Evolutionary conservation across 2,797 vertebrate genomes (phyloP), one percentile per base, ranked within the genome.

Genomic region (Stomatorhinus walkeri): DNA sequence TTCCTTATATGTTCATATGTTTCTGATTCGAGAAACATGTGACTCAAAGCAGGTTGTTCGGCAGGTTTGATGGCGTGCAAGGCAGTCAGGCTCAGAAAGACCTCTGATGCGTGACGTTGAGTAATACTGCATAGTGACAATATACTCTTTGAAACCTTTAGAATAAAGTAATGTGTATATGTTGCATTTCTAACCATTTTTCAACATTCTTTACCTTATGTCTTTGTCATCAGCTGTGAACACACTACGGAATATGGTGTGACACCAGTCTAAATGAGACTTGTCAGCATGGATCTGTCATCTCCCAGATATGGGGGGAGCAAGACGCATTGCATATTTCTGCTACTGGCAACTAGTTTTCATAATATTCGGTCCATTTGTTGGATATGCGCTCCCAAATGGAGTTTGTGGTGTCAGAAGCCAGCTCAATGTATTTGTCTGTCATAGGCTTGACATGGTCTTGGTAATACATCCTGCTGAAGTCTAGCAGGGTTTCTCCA

Each of bases 361-460:
- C 61, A 32, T 28, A 68, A 68, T 68, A 68, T 28, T 87, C 22
- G 1, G 84, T 64, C 56, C 93, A 3, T 7, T 89, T 91, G 0
- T 43, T 36, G 88, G 90, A 89, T 87, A 95, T 28, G 72, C 2
- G 91, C 7, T 94, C 92, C 93, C 90, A 92, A 49, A 92, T 0
- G 1, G 91, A 90, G 16, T n/a, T 76, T 84, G 64, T 90, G 59
- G 91, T 1, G 3, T 52, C 14, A 7, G 90, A 92, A 52, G 91
- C 92, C 94, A 94, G 95, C 8, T 92, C 46, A 1, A 88, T 0
- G 19, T 94, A 95, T 28, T 89, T 87, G 19, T 90, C 84, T 2
- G 92, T 81, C 64, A 90, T 49, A 1, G 94, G 91, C 49, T 95
- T 92, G 87, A 96, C 86, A 91, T 95, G 92, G 8, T 96, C 95